Conservation (phyloP, 2,113 vertebrate genomes). For the Seriola rivoliana region DNA sequence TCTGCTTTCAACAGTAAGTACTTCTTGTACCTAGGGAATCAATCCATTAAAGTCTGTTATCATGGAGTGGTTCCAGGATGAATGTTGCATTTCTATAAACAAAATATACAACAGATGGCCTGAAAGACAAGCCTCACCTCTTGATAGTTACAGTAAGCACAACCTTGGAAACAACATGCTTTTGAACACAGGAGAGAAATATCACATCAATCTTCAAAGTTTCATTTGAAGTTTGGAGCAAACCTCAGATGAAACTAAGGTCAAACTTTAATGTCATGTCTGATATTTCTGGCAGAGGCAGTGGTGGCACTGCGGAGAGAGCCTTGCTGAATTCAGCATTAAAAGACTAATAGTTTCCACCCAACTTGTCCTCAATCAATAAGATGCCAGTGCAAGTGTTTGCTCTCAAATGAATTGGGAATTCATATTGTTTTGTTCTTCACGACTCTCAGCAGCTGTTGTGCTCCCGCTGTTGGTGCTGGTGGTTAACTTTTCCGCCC, state of each 20-base stretch:
- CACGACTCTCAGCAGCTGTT: slow-evolving; percentile 37
- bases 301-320: slow-evolving; percentile 19
- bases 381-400: slow-evolving; percentile 56
- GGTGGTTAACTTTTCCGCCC: slow-evolving; percentile 71
- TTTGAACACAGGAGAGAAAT: slow-evolving; percentile 27
- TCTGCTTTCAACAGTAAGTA: neutral
- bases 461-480: slow-evolving; percentile 50
- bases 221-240: slow-evolving; percentile 15
- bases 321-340: slow-evolving; percentile 66
- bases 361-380: slow-evolving; percentile 70
- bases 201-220: slow-evolving; percentile 30
- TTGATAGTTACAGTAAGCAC: slow-evolving; percentile 31
- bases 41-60: neutral
- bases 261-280: slow-evolving; percentile 41
- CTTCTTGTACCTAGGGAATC: neutral
- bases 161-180: slow-evolving; percentile 15
- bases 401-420: slow-evolving; percentile 70
- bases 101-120: slow-evolving; percentile 16
- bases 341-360: slow-evolving; percentile 68
- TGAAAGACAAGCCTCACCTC: neutral
- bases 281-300: slow-evolving; percentile 37
- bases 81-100: slow-evolving; percentile 14
- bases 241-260: slow-evolving; percentile 33
- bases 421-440: slow-evolving; percentile 68
- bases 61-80: neutral